phyloP scores from a whole-genome alignment of 2,113 vertebrate genomes.

The Mobula hypostoma region DNA sequence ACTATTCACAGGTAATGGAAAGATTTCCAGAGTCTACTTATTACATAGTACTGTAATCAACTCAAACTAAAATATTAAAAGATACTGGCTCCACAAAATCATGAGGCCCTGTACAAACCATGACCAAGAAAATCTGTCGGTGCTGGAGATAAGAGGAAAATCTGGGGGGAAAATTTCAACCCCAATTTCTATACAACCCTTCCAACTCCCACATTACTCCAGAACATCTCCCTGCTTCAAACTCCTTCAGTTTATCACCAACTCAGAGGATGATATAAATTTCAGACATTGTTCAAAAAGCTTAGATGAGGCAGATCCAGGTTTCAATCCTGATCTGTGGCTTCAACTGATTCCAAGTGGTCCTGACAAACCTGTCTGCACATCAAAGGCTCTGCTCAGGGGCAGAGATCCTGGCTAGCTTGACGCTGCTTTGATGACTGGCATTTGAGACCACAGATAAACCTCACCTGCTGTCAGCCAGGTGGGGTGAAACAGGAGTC shows the following conservation, averaged over 20 bases:
- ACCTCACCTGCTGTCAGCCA: not conserved
- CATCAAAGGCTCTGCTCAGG: not conserved
- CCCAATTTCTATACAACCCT: not conserved
- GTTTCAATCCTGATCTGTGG: too few species aligned
- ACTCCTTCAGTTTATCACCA: not conserved
- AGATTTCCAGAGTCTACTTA: constrained; percentile 1
- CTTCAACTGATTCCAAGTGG: not conserved
- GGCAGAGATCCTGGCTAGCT: not conserved
- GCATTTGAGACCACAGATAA: not conserved
- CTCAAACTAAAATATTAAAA: not conserved
- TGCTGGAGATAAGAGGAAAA: not conserved
- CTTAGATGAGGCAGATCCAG: not conserved
- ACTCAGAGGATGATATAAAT: not conserved
- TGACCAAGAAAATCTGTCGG: not conserved
- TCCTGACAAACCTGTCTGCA: not conserved
- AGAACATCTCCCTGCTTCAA: not conserved
- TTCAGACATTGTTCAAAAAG: not conserved
- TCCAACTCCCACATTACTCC: not conserved
- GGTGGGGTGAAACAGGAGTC: not conserved
- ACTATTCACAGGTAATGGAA: not conserved
- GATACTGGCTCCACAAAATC: constrained; percentile 13
- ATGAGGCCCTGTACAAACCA: not conserved
- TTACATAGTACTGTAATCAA: constrained; percentile 8
- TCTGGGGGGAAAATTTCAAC: not conserved
- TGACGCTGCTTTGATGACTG: not conserved